Base-by-base conservation (phyloP, 2,888 invertebrate species). In the Parelbella ahira region DNA sequence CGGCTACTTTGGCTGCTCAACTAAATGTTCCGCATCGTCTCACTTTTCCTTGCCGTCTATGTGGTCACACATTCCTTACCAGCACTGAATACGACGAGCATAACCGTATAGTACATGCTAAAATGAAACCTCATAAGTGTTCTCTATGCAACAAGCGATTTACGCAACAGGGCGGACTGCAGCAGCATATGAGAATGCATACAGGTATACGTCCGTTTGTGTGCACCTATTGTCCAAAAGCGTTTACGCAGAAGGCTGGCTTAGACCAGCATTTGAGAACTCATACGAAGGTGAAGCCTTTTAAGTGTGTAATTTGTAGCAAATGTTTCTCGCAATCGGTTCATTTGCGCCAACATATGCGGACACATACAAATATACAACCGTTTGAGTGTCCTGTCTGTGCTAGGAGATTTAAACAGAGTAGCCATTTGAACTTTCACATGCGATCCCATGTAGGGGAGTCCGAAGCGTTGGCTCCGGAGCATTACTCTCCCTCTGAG, bases 121-220 rank as follows among this genome's bases (percentile, higher is more conserved):
- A 86, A 53, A 66, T 65, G 56, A 87, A 86, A 46, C 87, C 83
- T 0, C 73, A 82, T 45, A 75, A 83, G 21, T 88, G 88, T 44
- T 66, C 71, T 0, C 63, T 86, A 1, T 88, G 88, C 51, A 58
- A 68, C 0, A 88, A 88, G 48, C 68, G 83, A 0, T 88, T 88
- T 54, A 82, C 86, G 0, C 88, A 88, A 44, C 79, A 78, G 48
- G 86, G 87, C 0, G 88, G 87, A 0, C 48, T 88, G 8, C 86
- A 83, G 30, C 88, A 88, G 49, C 88, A 88, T 45, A 78, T 87
- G 78, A 63, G 88, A 6, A 84, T 82, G 79, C 88, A 88, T 34
- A 73, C 82, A 0, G 86, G 86, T 0, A 68, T 84, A 2, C 61
- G 81, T 7, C 88, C 88, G 0, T 88, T 82, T 48, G 65, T 56